phyloP scores from a whole-genome alignment of 2,113 vertebrate genomes.

The Scophthalmus maximus region DNA sequence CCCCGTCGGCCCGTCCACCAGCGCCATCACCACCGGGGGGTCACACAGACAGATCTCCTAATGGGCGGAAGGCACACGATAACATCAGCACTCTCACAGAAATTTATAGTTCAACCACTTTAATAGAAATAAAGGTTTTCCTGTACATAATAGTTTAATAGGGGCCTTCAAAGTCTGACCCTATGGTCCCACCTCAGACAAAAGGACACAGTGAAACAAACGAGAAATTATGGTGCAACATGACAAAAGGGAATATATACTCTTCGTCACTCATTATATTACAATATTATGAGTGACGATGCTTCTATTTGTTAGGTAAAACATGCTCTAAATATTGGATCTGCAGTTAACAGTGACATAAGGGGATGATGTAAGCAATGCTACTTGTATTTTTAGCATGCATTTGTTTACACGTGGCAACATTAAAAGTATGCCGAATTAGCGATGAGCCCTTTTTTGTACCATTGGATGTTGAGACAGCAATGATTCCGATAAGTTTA shows the following conservation, averaged over 20 bases:
- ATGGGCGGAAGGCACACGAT: not conserved
- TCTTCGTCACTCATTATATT: too few relatives aligned
- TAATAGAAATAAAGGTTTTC: not conserved
- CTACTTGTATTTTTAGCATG: too few relatives aligned
- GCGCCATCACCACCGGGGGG: slow-evolving; percentile 91
- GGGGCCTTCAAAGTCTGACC: not conserved
- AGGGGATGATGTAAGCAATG: too few relatives aligned
- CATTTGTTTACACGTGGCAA: too few relatives aligned
- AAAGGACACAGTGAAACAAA: too few relatives aligned
- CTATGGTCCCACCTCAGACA: not conserved
- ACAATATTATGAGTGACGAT: too few relatives aligned
- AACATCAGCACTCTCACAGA: not conserved
- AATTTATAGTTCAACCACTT: not conserved
- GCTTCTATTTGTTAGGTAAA: too few relatives aligned
- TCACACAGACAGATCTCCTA: slow-evolving; percentile 98
- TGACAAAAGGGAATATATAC: not conserved
- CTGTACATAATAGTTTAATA: not conserved
- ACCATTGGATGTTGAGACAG: too few relatives aligned
- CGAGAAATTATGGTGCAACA: not conserved
- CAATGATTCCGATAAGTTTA: too few relatives aligned
- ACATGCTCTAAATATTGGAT: not conserved
- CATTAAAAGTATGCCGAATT: too few relatives aligned
- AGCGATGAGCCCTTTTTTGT: too few relatives aligned
- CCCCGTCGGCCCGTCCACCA: slow-evolving; percentile 94
- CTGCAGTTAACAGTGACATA: not conserved